These are phyloP conservation scores for Paraescarpia echinospica DNA, from an alignment of 1,140 invertebrate genomes.

Conservation along the genomic window DNA sequence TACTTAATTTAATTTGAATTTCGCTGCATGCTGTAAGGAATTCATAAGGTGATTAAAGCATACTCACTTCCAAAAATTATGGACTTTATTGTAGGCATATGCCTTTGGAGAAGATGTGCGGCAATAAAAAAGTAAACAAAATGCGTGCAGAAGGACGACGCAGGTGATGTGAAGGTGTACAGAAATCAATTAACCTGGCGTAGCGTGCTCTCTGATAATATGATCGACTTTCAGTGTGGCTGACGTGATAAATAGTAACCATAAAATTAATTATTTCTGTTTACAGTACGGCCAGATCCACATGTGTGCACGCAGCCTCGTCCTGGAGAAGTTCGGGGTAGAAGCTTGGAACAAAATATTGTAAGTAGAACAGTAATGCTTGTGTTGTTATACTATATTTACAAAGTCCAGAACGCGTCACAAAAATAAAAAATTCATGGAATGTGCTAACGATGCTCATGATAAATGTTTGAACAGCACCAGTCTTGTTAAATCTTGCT, in stretches of 20 bases:
- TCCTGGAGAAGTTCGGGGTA: conserved; percentile 35
- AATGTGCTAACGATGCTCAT: too few species aligned
- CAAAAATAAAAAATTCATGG: too few species aligned
- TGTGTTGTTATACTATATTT: too few species aligned
- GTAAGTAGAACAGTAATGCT: not conserved
- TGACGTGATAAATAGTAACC: not conserved
- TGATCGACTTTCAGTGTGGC: not conserved
- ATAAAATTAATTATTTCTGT: conserved; percentile 18
- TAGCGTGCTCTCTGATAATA: not conserved
- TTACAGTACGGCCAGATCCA: conserved; percentile 40
- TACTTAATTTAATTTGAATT: too few species aligned
- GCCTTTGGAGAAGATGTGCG: not conserved
- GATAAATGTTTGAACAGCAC: too few species aligned
- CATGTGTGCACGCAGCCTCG: conserved; percentile 27
- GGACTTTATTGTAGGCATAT: not conserved
- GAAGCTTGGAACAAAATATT: conserved; percentile 32
- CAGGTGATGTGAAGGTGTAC: not conserved
- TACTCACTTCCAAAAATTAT: too few species aligned
- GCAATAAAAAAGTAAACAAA: not conserved
- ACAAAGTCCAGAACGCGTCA: too few species aligned
- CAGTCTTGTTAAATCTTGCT: too few species aligned
- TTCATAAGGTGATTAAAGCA: too few species aligned
- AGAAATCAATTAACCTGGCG: not conserved
- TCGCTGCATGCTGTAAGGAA: too few species aligned
- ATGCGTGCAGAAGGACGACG: not conserved